phyloP scores from a whole-genome alignment of 2,797 vertebrate species.

The Lagocephalus sceleratus region DNA sequence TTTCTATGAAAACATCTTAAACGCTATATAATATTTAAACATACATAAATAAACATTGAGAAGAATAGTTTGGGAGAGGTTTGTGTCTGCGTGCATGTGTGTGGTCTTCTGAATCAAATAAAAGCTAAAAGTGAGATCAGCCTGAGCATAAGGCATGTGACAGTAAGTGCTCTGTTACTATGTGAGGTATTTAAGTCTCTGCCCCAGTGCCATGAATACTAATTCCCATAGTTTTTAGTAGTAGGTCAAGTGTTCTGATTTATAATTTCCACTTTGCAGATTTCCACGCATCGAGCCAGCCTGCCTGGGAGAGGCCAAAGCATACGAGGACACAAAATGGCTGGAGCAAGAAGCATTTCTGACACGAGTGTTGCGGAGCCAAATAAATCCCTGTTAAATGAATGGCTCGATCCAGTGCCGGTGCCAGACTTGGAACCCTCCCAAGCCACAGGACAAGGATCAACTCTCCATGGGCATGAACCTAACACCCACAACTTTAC shows the following conservation, averaged over 20 bases:
- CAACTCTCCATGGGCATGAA: constrained; percentile 55
- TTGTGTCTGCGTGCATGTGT: too few species aligned
- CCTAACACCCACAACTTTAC: constrained; percentile 56
- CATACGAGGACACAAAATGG: constrained; percentile 68
- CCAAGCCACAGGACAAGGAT: constrained; percentile 70
- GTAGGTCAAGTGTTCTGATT: constrained; percentile 56
- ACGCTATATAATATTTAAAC: too few species aligned
- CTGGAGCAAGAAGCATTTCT: constrained; percentile 54
- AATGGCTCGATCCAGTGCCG: constrained; percentile 54
- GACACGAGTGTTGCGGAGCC: constrained; percentile 58
- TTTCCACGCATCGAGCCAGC: constrained; percentile 49
- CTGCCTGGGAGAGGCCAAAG: constrained; percentile 30
- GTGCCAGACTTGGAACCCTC: constrained; percentile 61
- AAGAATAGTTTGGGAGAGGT: background rate
- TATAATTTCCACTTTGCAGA: constrained; percentile 53
- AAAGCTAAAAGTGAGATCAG: constrained; percentile 7
- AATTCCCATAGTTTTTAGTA: constrained; percentile 43
- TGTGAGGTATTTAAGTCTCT: constrained; percentile 50
- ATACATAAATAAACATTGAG: background rate
- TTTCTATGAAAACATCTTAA: background rate
- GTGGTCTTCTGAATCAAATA: background rate
- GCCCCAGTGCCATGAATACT: constrained; percentile 44
- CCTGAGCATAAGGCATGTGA: constrained; percentile 14
- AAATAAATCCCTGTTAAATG: constrained; percentile 65
- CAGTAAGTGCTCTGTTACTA: constrained; percentile 23